Base-by-base conservation (phyloP, 2,113 vertebrate species). In the Sardina pilchardus region DNA sequence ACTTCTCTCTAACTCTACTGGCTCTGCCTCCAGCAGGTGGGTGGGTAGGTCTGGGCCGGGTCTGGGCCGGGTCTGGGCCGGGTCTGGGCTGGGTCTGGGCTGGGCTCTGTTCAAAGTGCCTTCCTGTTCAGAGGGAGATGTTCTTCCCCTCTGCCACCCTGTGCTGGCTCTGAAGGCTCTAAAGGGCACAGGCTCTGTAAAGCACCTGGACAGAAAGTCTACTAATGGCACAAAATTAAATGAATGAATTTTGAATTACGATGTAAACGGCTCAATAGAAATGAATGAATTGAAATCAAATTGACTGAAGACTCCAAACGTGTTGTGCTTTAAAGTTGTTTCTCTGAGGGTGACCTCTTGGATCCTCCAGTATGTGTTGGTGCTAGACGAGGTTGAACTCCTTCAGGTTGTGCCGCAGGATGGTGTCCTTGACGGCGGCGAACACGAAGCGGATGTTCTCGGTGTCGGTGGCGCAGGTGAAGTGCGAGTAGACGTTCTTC, bases 361-460 rank as follows among this genome's bases (percentile, higher is more conserved):
- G 21, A n/a, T 24, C 4, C 8, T 26, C 0, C 12, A 10, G n/a
- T 34, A 3, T 30, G 9, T 71, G n/a, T 71, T 26, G 5, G 14
- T 34, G 71, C 81, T 91, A 98, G 81, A 97, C 94, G 34, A 97
- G 91, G 85, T 96, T 96, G 93, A 97, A 97, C 43, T 97, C 96
- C 88, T 89, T 93, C 71, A 97, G 95, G 88, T 97, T 98, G 88
- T 96, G 91, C n/a, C 96, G 95, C 45, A 98, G 95, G 90, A 99
- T 97, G 0, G 95, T 97, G 94, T 98, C 96, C 91, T 97, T 98
- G 86, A 97, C 96, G 0, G 95, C 96, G 85, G 94, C 94, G 0
- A 99, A 98, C 87, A 97, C 94, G 0, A 97, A 97, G 88, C 94
- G 90, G 92, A 95, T 97, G 86, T 99, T 98, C 91, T 99, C 96